Conservation (phyloP, 2,888 invertebrate genomes). For the Gymnoscelis rufifasciata region DNA sequence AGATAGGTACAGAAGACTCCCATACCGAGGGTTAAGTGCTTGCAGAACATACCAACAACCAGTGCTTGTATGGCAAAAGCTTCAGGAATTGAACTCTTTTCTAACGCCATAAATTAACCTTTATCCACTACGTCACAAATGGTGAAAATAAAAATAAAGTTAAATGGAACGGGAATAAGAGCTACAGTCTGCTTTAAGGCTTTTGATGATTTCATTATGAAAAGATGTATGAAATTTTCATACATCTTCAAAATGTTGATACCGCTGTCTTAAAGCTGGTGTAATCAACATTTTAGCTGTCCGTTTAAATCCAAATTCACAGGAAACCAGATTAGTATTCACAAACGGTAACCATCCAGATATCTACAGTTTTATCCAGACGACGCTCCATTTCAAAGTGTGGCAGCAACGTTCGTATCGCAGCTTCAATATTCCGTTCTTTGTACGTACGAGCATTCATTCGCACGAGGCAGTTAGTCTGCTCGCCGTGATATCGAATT, state of each 20-base stretch:
- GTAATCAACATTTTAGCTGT: neutral
- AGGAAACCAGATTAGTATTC: neutral
- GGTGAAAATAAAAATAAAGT: no score
- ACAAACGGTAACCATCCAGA: neutral
- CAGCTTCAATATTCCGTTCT: slow-evolving; percentile 49
- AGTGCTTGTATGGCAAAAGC: no score
- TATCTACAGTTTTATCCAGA: slow-evolving; percentile 2
- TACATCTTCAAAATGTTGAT: neutral
- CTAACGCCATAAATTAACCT: no score
- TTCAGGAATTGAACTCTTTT: no score
- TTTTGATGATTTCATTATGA: neutral
- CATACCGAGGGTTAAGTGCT: no score
- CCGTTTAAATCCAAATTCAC: neutral
- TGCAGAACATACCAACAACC: no score
- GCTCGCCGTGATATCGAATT: slow-evolving; percentile 55
- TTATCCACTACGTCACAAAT: no score
- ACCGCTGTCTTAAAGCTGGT: neutral
- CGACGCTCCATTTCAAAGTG: slow-evolving; percentile 9
- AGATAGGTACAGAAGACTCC: no score
- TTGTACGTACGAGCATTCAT: slow-evolving; percentile 52
- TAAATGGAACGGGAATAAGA: no score
- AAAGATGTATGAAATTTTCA: no score
- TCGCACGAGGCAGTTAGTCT: slow-evolving; percentile 49
- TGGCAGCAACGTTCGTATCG: slow-evolving; percentile 11
- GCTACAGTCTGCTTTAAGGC: no score